Conservation (phyloP, 2,888 invertebrate species). For the Callyntrura guangdongensis region DNA sequence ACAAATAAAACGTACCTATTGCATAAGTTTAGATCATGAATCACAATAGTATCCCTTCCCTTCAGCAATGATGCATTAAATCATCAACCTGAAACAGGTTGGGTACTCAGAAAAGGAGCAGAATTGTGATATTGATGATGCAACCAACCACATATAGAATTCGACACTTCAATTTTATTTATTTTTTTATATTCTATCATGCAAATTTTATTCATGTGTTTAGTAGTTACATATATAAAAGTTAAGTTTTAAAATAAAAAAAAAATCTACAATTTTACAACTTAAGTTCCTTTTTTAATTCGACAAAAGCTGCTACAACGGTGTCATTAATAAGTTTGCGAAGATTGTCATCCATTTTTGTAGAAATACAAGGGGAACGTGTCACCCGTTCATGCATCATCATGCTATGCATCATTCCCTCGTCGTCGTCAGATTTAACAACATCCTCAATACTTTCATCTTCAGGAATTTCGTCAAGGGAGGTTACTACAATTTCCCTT, state of each 20-base stretch:
- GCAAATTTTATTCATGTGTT: too few species aligned
- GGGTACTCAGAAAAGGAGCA: too few species aligned
- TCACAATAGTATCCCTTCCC: too few species aligned
- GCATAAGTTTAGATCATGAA: too few species aligned
- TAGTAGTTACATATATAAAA: background rate
- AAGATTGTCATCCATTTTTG: slow-evolving; percentile 61
- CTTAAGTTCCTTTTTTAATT: slow-evolving; percentile 59
- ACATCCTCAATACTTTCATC: background rate
- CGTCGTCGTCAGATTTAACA: background rate
- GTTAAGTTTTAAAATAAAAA: too few species aligned
- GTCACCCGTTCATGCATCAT: background rate
- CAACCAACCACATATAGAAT: too few species aligned
- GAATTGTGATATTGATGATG: too few species aligned
- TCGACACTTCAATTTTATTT: too few species aligned
- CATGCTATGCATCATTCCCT: background rate
- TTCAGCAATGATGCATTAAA: too few species aligned
- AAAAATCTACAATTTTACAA: background rate
- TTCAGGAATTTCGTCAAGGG: background rate
- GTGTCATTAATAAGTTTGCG: slow-evolving; percentile 51
- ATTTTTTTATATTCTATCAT: too few species aligned
- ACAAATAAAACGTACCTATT: too few species aligned
- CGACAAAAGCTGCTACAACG: slow-evolving; percentile 62
- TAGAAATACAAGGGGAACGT: slow-evolving; percentile 43
- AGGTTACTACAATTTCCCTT: background rate
- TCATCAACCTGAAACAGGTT: too few species aligned